Conservation (phyloP, 2,888 invertebrate species). For the Heliconius ethilla region DNA sequence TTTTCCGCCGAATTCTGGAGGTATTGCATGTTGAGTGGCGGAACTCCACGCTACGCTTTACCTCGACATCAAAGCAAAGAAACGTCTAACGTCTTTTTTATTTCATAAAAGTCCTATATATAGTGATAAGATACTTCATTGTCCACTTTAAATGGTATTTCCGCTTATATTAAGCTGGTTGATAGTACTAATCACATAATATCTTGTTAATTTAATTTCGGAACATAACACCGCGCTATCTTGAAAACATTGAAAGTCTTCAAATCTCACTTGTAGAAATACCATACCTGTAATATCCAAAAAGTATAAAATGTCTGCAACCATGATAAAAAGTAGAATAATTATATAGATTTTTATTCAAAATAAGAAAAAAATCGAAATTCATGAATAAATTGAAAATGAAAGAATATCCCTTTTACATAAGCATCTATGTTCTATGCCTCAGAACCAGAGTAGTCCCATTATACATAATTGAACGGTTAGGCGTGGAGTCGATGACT, state of each 20-base stretch:
- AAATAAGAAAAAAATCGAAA: too few species aligned
- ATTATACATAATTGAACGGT: constrained; percentile 42
- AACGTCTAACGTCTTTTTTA: too few species aligned
- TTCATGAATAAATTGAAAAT: too few species aligned
- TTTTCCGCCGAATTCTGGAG: too few species aligned
- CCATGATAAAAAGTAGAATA: neutral
- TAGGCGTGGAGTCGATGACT: constrained; percentile 41
- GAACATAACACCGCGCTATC: neutral
- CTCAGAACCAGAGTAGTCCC: constrained; percentile 15
- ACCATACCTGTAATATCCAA: neutral
- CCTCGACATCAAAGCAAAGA: too few species aligned
- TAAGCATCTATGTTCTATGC: neutral
- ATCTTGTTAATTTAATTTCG: neutral
- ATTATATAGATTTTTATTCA: neutral
- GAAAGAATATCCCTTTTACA: neutral
- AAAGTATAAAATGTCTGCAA: neutral
- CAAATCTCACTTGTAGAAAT: neutral
- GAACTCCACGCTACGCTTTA: too few species aligned
- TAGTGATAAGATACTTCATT: too few species aligned
- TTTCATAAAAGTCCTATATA: too few species aligned
- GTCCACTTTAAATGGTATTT: too few species aligned
- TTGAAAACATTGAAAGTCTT: neutral
- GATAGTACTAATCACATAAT: too few species aligned
- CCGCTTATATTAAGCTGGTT: too few species aligned
- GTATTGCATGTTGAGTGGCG: too few species aligned